Evolutionary conservation across 1,140 invertebrate genomes (phyloP).

Genomic region (Drosophila orosa): DNA sequence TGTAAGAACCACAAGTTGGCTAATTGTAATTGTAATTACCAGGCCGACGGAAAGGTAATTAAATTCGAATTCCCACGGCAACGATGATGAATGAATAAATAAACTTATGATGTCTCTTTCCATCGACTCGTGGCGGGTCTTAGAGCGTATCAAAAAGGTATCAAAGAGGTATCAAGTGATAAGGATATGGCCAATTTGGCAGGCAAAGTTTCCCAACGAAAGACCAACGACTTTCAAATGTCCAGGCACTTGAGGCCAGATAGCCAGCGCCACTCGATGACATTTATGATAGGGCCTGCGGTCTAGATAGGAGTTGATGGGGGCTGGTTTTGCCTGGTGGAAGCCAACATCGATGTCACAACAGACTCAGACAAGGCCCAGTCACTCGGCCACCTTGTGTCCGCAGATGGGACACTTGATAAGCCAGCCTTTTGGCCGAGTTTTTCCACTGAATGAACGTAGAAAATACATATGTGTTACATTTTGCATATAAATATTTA

Average conservation of each 20-base stretch:
- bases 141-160: not conserved
- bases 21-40: slow-evolving; percentile 38
- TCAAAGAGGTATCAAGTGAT: slow-evolving; percentile 20
- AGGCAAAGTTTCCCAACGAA: slow-evolving; percentile 22
- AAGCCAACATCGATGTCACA: slow-evolving; percentile 26
- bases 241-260: slow-evolving; percentile 46
- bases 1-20: slow-evolving; percentile 19
- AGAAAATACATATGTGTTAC: not conserved
- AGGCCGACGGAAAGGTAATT: slow-evolving; percentile 16
- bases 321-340: slow-evolving; percentile 6
- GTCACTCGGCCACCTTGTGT: slow-evolving; percentile 18
- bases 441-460: not conserved
- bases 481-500: not conserved
- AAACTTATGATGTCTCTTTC: not conserved
- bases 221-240: slow-evolving; percentile 60
- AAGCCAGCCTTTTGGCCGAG: slow-evolving; percentile 23
- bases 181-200: slow-evolving; percentile 17
- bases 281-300: slow-evolving; percentile 21
- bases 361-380: slow-evolving; percentile 26
- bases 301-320: slow-evolving; percentile 17
- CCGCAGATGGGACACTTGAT: slow-evolving; percentile 11
- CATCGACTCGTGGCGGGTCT: slow-evolving; percentile 1
- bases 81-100: slow-evolving; percentile 12
- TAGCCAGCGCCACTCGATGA: slow-evolving; percentile 40
- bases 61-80: slow-evolving; percentile 15